Base-by-base conservation (phyloP, 1,140 invertebrate genomes). In the Teleogryllus occipitalis region DNA sequence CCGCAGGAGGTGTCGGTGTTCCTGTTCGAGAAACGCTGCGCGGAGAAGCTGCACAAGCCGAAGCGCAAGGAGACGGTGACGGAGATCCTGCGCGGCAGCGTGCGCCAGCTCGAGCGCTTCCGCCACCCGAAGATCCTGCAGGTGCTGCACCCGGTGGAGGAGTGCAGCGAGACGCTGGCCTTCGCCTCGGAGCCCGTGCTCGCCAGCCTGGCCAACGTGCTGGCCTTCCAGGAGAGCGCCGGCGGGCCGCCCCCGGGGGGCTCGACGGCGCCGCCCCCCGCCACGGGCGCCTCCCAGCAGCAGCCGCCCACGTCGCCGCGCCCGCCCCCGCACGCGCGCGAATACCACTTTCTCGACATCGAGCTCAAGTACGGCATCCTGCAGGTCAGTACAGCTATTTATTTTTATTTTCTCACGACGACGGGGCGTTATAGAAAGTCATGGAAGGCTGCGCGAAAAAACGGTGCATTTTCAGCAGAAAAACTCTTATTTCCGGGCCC, bases 1-100 rank as follows among this genome's bases (percentile, higher is more conserved):
- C 90, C 89, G 8, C 89, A 99, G 97, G 96, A 97, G 87, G 96
- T 94, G 76, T 98, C 97, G 0, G 93, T 98, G 80, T 98, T 98
- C 87, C 89, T 98, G 48, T 98, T 98, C 85, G 97, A 99, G 85
- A 98, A 98, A 85, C 92, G 94, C 81, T 91, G 93, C 21, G 96
- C 96, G 0, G 97, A 98, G 84, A 98, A 98, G 86, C 87, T 98
- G 74, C 95, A 97, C 87, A 98, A 97, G 84, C 96, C 96, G 7
- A 95, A 96, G 83, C 89, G 95, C 74, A 95, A 97, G 84, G 96
- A 98, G 84, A 94, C 92, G 8, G 94, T 99, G 73, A 93, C 96
- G 0, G 97, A 98, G 85, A 91, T 96, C 74, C 87, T 98, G n/a
- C 88, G 95, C 48, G 90, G 89, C 81, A 94, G 95, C 75, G 91